These are phyloP conservation scores for Muschampia plurimacula DNA, from an alignment of 2,888 invertebrate genomes.

Conservation along the genomic window DNA sequence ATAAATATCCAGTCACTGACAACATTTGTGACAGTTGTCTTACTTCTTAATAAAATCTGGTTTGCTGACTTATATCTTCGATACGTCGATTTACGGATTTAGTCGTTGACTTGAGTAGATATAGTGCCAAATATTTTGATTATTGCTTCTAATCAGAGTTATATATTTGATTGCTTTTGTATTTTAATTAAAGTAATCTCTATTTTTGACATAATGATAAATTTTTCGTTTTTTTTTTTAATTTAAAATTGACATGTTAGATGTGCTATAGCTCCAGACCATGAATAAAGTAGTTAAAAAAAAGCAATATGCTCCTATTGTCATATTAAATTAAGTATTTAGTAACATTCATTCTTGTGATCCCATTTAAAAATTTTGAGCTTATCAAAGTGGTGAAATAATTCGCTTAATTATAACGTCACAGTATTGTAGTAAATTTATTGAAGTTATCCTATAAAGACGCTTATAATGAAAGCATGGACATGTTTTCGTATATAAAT, in stretches of 20 bases:
- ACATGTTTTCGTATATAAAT: too few relatives aligned
- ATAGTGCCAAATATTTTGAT: slow-evolving; percentile 79
- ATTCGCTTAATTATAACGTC: background rate
- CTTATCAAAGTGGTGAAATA: slow-evolving; percentile 24
- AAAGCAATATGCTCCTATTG: slow-evolving; percentile 22
- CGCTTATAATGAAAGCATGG: too few relatives aligned
- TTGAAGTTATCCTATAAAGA: too few relatives aligned
- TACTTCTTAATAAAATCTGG: slow-evolving; percentile 50
- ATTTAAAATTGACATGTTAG: slow-evolving; percentile 28
- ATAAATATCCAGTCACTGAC: slow-evolving; percentile 68
- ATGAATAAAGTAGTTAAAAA: slow-evolving; percentile 21
- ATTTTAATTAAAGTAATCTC: background rate
- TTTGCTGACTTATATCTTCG: slow-evolving; percentile 61
- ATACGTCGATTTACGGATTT: slow-evolving; percentile 60
- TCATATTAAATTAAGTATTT: slow-evolving; percentile 22
- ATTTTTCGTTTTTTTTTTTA: background rate
- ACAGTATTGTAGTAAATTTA: too few relatives aligned
- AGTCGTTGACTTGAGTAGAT: slow-evolving; percentile 60
- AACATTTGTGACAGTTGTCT: slow-evolving; percentile 47
- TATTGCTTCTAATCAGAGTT: slow-evolving; percentile 46
- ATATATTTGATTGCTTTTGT: slow-evolving; percentile 15
- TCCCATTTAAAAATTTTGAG: slow-evolving; percentile 12
- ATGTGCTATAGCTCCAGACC: slow-evolving; percentile 10
- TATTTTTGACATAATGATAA: slow-evolving; percentile 12
- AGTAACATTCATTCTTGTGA: slow-evolving; percentile 18